phyloP scores from a whole-genome alignment of 2,888 invertebrate genomes.

The Fragum whitleyi region DNA sequence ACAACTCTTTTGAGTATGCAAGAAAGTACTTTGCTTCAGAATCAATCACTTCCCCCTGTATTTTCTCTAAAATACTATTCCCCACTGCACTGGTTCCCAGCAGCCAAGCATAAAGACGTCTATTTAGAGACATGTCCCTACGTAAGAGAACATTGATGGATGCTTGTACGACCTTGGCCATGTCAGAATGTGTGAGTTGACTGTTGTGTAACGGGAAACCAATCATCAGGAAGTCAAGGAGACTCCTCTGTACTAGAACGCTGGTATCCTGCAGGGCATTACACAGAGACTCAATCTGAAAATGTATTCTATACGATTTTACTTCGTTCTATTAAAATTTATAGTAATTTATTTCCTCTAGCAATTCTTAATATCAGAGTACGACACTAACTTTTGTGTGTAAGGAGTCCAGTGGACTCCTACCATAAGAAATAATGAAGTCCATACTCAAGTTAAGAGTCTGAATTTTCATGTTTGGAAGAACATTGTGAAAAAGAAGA shows the following conservation, averaged over 20 bases:
- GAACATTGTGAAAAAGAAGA: no score
- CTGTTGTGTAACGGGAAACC: conserved; percentile 94
- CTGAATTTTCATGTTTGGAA: no score
- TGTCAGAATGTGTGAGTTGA: conserved; percentile 88
- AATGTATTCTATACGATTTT: no score
- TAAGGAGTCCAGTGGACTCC: no score
- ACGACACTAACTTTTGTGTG: no score
- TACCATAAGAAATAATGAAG: no score
- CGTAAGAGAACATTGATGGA: conserved; percentile 90
- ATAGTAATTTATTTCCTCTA: no score
- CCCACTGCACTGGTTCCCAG: conserved; percentile 88
- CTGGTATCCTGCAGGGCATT: conserved; percentile 92
- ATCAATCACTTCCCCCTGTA: conserved; percentile 17
- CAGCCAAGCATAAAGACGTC: conserved; percentile 94
- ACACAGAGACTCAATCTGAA: conserved; percentile 91
- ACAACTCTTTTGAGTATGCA: conserved; percentile 89
- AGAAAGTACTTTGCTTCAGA: conserved; percentile 87
- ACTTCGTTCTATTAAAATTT: no score
- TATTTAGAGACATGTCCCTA: conserved; percentile 95
- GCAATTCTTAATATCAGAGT: no score
- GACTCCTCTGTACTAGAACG: conserved; percentile 93
- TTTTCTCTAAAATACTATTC: conserved; percentile 34
- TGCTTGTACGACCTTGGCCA: conserved; percentile 90
- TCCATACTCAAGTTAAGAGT: no score
- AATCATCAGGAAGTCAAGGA: conserved; percentile 92